Base-by-base conservation (phyloP, 2,113 vertebrate genomes). In the Clinocottus analis region DNA sequence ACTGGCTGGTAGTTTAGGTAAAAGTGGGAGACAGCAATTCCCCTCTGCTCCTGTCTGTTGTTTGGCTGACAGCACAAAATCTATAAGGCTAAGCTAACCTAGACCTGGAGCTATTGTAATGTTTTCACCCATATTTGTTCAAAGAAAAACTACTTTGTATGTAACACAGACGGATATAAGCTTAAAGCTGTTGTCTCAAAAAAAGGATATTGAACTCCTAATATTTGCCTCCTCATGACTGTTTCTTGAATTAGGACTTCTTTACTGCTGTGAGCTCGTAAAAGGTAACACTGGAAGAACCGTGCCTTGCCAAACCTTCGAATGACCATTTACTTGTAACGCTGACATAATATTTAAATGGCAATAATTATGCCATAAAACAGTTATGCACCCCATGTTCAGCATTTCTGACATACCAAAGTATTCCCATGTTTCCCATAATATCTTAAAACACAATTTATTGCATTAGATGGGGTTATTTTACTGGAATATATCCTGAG, bases 361-460 rank as follows among this genome's bases (percentile, higher is more conserved):
- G 37, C 51, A 58, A 63, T 62, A 63, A 7, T 19, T 19, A 1
- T 5, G 29, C 39, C 55, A 77, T 78, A 43, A 83, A 80, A 55
- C 58, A 65, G 64, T 76, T 49, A 79, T 60, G 4, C 19, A n/a
- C 6, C 51, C 21, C n/a, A 25, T 47, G 66, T 64, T 72, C 29
- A 76, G 71, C 76, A 23, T 82, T 73, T 85, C 72, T 73, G 53
- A 21, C 35, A 53, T 37, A 19, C 56, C n/a, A 9, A 25, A 29
- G 60, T 72, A 58, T 37, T 25, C 61, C 62, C 41, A 31, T 47
- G 72, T 75, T 68, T 59, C 39, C 56, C 51, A 76, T 79, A 79
- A 76, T 68, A 39, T 73, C 72, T 76, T 68, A 75, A 82, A 75
- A 41, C 43, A 17, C 56, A 49, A 23, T 82, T 75, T 85, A 88